These are phyloP conservation scores for Cheilosia variabilis DNA, from an alignment of 2,888 invertebrate genomes.

Conservation along the genomic window DNA sequence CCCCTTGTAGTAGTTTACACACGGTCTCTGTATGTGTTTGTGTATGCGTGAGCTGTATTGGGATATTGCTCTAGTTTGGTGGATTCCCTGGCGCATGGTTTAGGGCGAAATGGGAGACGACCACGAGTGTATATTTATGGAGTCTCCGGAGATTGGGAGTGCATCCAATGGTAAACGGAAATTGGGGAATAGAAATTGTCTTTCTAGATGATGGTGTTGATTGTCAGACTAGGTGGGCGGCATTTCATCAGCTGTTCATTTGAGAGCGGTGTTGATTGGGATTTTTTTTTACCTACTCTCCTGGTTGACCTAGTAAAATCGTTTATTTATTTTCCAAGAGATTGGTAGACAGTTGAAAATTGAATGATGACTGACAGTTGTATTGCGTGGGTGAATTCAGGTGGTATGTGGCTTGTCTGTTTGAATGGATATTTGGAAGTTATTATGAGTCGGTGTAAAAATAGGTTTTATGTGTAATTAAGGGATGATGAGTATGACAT, in stretches of 20 bases:
- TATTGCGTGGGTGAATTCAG: not conserved
- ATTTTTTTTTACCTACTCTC: conserved; percentile 7
- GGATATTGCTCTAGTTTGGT: conserved; percentile 29
- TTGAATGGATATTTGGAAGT: not conserved
- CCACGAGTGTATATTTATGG: conserved; percentile 53
- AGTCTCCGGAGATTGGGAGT: conserved; percentile 5
- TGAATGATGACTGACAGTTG: conserved; percentile 41
- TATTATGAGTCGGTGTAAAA: not conserved
- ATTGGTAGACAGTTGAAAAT: conserved; percentile 6
- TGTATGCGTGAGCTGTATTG: conserved; percentile 16
- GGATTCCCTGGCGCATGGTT: not conserved
- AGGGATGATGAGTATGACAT: no score
- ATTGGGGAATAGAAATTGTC: conserved; percentile 51
- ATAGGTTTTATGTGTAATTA: not conserved
- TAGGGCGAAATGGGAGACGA: conserved; percentile 42
- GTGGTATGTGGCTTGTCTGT: conserved; percentile 2
- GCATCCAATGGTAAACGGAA: conserved; percentile 12
- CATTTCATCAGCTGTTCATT: conserved; percentile 44
- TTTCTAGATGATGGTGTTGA: conserved; percentile 10
- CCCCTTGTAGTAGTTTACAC: conserved; percentile 8
- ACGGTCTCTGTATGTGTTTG: conserved; percentile 20
- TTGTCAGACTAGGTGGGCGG: conserved; percentile 42
- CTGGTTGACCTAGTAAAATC: conserved; percentile 54
- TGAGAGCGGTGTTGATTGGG: conserved; percentile 33
- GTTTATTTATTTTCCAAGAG: conserved; percentile 46